Percentiles rank a stretch among this genome's conserved stretches.
phyloP scores from a whole-genome alignment of 2,797 vertebrate species.

The Thaleichthys pacificus region DNA sequence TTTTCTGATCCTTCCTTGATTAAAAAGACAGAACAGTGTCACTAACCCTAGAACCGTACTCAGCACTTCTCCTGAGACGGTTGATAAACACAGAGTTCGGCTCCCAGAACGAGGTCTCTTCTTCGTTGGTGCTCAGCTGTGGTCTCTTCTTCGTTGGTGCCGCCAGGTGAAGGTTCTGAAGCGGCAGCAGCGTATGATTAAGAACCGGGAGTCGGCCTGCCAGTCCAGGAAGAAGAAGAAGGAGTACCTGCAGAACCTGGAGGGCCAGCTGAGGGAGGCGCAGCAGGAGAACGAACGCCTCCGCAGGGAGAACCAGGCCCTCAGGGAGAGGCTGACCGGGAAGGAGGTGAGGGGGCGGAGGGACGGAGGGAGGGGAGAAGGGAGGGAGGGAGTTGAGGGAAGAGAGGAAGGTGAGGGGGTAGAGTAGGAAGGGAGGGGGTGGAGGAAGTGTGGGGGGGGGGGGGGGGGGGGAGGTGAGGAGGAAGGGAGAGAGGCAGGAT shows the following conservation, averaged over 20 bases:
- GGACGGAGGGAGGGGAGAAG: neutral
- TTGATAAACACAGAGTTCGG: no score
- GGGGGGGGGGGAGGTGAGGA: neutral
- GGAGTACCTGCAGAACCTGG: slow-evolving; percentile 89
- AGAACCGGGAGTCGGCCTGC: slow-evolving; percentile 90
- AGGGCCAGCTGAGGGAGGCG: slow-evolving; percentile 81
- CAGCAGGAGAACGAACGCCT: slow-evolving; percentile 86
- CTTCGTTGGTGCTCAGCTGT: no score
- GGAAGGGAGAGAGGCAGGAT: neutral
- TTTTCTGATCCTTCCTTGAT: no score
- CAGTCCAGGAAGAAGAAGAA: slow-evolving; percentile 93
- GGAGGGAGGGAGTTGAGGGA: neutral
- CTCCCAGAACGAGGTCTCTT: neutral
- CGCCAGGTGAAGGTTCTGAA: slow-evolving; percentile 87
- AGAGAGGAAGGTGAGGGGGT: neutral
- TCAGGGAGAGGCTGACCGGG: slow-evolving; percentile 79
- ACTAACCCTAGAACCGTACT: no score
- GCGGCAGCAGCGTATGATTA: slow-evolving; percentile 93
- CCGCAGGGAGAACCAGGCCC: slow-evolving; percentile 81
- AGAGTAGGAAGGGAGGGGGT: slow-evolving; percentile 23
- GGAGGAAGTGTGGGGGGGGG: neutral
- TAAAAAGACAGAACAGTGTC: no score
- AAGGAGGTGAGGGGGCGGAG: slow-evolving; percentile 65
- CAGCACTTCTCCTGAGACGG: no score
- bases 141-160: neutral